These are phyloP conservation scores for Paramacrobiotus metropolitanus DNA, from an alignment of 1,140 invertebrate species.

Conservation along the genomic window DNA sequence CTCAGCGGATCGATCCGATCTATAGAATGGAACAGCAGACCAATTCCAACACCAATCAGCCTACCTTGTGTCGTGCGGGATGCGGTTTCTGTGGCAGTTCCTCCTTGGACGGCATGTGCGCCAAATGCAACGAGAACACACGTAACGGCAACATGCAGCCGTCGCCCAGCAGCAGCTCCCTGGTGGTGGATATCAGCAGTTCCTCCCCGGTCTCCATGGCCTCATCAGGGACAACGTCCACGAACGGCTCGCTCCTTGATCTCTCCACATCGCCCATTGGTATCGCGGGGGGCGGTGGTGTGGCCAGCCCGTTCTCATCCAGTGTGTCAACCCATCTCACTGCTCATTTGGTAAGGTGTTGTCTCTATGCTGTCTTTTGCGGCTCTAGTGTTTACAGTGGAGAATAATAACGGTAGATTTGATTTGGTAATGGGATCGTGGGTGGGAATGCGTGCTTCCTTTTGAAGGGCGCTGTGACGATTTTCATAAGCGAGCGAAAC, in stretches of 20 bases:
- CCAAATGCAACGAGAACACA: constrained; percentile 87
- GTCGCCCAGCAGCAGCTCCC: constrained; percentile 4
- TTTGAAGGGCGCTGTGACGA: too few relatives aligned
- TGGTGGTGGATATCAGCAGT: not conserved
- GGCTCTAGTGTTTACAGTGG: too few relatives aligned
- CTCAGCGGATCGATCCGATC: too few relatives aligned
- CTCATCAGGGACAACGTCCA: not conserved
- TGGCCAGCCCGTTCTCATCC: not conserved
- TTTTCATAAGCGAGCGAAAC: too few relatives aligned
- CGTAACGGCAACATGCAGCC: constrained; percentile 20
- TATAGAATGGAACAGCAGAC: not conserved
- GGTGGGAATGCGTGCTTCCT: too few relatives aligned
- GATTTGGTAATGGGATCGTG: too few relatives aligned
- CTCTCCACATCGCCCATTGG: not conserved
- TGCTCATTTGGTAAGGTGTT: not conserved
- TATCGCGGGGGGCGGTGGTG: not conserved
- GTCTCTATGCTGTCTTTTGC: too few relatives aligned
- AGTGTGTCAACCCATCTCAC: not conserved
- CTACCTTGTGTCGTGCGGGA: constrained; percentile 62
- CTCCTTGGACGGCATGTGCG: constrained; percentile 88
- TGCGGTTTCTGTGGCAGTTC: constrained; percentile 96
- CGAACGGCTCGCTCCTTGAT: not conserved
- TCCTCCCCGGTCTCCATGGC: not conserved
- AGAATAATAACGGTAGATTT: too few relatives aligned
- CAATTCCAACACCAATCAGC: not conserved